A percentile compares a stretch with the other conserved stretches of the same genome.
phyloP scores from a whole-genome alignment of 2,113 vertebrate genomes.

The Cercopithecus mona region DNA sequence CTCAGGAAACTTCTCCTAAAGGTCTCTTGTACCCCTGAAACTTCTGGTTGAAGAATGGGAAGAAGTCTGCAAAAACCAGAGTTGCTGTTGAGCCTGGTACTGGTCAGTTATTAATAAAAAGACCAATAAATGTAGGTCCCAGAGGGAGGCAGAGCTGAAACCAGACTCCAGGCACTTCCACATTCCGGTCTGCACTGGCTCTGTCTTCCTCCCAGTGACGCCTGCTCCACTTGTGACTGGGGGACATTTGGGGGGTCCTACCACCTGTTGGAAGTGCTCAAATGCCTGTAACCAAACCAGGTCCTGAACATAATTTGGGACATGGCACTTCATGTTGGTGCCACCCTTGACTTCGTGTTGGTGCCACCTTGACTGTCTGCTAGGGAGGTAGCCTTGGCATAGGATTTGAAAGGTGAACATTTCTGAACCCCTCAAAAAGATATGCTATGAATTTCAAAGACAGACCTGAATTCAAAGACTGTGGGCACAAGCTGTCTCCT shows the following conservation, averaged over 20 bases:
- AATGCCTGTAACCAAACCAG: conserved; percentile 60
- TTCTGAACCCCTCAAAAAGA: not conserved
- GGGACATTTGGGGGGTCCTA: conserved; percentile 46
- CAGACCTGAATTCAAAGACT: not conserved
- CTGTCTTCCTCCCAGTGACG: rapidly evolving
- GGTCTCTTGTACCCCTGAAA: not conserved
- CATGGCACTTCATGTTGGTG: rapidly evolving
- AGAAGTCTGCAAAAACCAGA: rapidly evolving
- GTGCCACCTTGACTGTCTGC: not conserved
- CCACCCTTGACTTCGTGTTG: not conserved
- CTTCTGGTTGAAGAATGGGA: not conserved
- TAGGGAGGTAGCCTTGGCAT: rapidly evolving
- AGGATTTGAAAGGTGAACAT: not conserved
- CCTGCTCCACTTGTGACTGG: not conserved
- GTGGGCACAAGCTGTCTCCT: not conserved
- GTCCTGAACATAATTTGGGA: conserved; percentile 35
- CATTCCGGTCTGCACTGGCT: not conserved
- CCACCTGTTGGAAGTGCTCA: conserved; percentile 53
- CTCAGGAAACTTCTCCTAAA: not conserved
- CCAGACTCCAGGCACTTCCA: not conserved
- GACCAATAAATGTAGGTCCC: rapidly evolving
- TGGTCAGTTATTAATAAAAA: too few relatives aligned
- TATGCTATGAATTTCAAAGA: not conserved
- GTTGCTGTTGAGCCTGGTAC: rapidly evolving
- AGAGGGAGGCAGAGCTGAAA: not conserved